phyloP scores from a whole-genome alignment of 2,888 invertebrate genomes.

The Polydrusus pterygomalis region DNA sequence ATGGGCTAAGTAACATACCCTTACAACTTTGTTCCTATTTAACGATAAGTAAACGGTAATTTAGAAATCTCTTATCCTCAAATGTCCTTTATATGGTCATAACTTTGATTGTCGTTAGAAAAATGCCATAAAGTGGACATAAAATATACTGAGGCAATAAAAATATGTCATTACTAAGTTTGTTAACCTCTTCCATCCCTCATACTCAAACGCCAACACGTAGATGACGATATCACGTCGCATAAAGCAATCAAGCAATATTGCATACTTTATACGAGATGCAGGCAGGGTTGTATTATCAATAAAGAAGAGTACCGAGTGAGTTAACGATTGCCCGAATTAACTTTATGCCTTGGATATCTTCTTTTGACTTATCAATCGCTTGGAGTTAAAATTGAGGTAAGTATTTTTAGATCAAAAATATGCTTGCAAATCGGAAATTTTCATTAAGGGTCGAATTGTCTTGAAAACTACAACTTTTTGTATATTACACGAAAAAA shows the following conservation, averaged over 20 bases:
- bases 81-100: constrained; percentile 24
- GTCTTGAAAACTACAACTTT: too few species aligned
- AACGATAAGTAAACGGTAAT: constrained; percentile 21
- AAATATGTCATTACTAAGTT: constrained; percentile 46
- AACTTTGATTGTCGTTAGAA: constrained; percentile 35
- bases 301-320: constrained; percentile 32
- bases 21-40: neutral
- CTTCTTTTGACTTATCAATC: too few species aligned
- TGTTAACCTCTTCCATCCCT: constrained; percentile 45
- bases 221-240: constrained; percentile 42
- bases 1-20: neutral
- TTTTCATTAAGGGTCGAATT: too few species aligned
- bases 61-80: constrained; percentile 15
- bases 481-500: too few species aligned
- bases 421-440: too few species aligned
- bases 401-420: too few species aligned
- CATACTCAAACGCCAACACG: constrained; percentile 33
- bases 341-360: too few species aligned
- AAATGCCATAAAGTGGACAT: constrained; percentile 35
- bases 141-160: constrained; percentile 39
- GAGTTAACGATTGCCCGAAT: too few species aligned
- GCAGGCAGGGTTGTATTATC: constrained; percentile 38
- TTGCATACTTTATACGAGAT: constrained; percentile 38
- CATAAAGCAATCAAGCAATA: constrained; percentile 48
- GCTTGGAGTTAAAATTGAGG: too few species aligned